These are phyloP conservation scores for Bombus terrestris DNA, from an alignment of 1,140 invertebrate genomes.

Conservation along the genomic window DNA sequence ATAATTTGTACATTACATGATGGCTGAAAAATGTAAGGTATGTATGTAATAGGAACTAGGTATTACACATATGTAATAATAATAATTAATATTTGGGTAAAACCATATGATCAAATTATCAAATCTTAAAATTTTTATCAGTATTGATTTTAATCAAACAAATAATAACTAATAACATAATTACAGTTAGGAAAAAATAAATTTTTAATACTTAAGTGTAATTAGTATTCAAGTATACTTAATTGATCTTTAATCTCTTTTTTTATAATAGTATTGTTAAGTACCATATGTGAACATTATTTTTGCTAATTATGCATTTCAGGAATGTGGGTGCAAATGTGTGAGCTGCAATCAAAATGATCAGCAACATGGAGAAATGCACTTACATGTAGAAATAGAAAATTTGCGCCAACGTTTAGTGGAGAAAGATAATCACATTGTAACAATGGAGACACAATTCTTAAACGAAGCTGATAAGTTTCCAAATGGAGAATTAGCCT, in stretches of 20 bases:
- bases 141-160: neutral
- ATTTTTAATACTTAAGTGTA: neutral
- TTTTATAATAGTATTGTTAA: neutral
- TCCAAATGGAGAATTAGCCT: slow-evolving; percentile 88
- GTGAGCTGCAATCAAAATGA: slow-evolving; percentile 79
- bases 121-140: neutral
- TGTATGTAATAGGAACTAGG: slow-evolving; percentile 16
- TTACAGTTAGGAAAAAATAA: neutral
- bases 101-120: too few relatives aligned
- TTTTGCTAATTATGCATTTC: slow-evolving; percentile 42
- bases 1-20: slow-evolving; percentile 53
- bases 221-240: neutral
- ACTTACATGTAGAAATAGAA: slow-evolving; percentile 94
- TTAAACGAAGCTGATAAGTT: slow-evolving; percentile 90
- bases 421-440: slow-evolving; percentile 92
- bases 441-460: slow-evolving; percentile 93
- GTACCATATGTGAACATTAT: neutral
- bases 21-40: slow-evolving; percentile 77
- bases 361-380: slow-evolving; percentile 84
- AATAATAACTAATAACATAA: neutral
- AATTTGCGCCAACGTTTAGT: slow-evolving; percentile 90
- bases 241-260: neutral
- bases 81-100: neutral
- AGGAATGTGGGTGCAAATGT: slow-evolving; percentile 85
- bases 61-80: neutral